Conservation (phyloP, 2,797 vertebrate species). For the Spinibarbus caldwelli region DNA sequence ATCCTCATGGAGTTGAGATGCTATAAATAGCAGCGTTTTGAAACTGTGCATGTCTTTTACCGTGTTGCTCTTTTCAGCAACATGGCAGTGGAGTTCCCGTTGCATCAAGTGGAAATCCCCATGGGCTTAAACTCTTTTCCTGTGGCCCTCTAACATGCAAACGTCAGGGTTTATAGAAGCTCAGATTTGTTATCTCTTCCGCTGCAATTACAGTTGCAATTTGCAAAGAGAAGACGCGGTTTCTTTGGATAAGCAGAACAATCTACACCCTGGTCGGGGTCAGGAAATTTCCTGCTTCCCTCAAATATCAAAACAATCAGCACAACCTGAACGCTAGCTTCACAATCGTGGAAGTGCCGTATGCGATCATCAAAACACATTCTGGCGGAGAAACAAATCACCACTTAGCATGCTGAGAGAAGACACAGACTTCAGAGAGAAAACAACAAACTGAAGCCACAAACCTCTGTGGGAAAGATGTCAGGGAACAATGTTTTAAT, state of each 20-base stretch:
- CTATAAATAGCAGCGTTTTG: slow-evolving; percentile 52
- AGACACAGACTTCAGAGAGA: not conserved
- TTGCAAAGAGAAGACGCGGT: slow-evolving; percentile 11
- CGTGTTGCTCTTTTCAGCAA: slow-evolving; percentile 10
- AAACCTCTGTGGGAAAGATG: slow-evolving; percentile 8
- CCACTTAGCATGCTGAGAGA: too few species aligned
- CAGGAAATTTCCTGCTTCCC: slow-evolving; percentile 28
- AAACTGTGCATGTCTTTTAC: slow-evolving; percentile 41
- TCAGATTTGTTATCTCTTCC: slow-evolving; percentile 49
- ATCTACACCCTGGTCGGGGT: not conserved
- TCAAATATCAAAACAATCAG: slow-evolving; percentile 35
- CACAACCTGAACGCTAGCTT: not conserved
- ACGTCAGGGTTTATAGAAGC: slow-evolving; percentile 44
- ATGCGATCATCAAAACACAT: slow-evolving; percentile 4
- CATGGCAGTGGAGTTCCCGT: not conserved
- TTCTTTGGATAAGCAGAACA: slow-evolving; percentile 17
- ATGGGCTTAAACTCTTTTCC: slow-evolving; percentile 29
- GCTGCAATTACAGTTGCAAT: slow-evolving; percentile 37
- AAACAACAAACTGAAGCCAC: not conserved
- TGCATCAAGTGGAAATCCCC: slow-evolving; percentile 41
- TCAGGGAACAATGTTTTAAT: not conserved
- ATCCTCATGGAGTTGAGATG: slow-evolving; percentile 47
- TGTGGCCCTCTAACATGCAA: slow-evolving; percentile 35
- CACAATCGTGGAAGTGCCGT: not conserved
- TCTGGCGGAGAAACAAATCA: not conserved